Conservation (phyloP, 1,140 invertebrate species). For the Aphaenogaster ashmeadi region DNA sequence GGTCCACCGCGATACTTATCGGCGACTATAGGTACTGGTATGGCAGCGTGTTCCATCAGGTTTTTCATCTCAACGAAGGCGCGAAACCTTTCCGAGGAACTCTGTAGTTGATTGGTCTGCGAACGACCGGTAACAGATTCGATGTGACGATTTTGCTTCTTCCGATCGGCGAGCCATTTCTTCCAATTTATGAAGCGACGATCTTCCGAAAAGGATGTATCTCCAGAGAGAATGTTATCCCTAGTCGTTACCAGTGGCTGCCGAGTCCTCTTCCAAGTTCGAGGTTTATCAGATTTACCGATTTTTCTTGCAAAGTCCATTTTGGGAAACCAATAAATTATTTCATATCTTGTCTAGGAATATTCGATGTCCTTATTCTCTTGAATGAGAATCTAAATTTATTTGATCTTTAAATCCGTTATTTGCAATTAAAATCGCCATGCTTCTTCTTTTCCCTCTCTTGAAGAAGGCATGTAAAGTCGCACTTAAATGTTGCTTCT, state of each 20-base stretch:
- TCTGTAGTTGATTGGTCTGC: slow-evolving; percentile 81
- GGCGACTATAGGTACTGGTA: slow-evolving; percentile 73
- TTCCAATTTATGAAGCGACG: slow-evolving; percentile 78
- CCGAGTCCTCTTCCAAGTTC: slow-evolving; percentile 14
- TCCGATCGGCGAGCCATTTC: slow-evolving; percentile 74
- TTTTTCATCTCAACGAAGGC: slow-evolving; percentile 73
- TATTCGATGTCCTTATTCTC: neutral
- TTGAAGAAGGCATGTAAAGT: neutral
- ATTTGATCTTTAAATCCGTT: neutral
- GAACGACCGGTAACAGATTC: slow-evolving; percentile 72
- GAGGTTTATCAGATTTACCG: slow-evolving; percentile 58
- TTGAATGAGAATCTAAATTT: neutral
- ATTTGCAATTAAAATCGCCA: neutral
- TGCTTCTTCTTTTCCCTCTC: neutral
- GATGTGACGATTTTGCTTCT: slow-evolving; percentile 61
- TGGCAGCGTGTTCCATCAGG: slow-evolving; percentile 80
- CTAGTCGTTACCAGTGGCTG: neutral
- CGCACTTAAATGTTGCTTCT: neutral
- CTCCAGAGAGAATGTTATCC: slow-evolving; percentile 4
- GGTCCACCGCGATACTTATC: slow-evolving; percentile 78
- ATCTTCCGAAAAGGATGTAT: slow-evolving; percentile 70
- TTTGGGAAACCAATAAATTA: neutral
- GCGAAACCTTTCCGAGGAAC: slow-evolving; percentile 78
- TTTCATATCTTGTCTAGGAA: neutral
- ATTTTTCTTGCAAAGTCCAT: slow-evolving; percentile 78